phyloP scores from a whole-genome alignment of 2,888 invertebrate species.

The Drosophila nigricruria region DNA sequence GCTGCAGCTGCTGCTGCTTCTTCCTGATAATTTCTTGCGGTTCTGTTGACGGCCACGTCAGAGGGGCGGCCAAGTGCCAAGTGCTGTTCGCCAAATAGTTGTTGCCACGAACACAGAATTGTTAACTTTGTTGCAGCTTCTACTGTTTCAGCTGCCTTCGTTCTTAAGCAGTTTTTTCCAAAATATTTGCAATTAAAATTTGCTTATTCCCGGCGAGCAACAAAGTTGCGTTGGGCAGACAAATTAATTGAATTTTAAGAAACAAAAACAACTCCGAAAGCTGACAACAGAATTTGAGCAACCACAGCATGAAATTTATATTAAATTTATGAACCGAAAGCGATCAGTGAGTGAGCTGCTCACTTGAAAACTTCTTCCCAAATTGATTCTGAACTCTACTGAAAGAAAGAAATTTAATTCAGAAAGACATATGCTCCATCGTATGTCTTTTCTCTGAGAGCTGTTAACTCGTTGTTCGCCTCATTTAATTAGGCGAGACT shows the following conservation, averaged over 20 bases:
- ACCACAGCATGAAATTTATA: slow-evolving; percentile 22
- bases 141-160: background rate
- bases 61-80: slow-evolving; percentile 36
- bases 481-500: slow-evolving; percentile 31
- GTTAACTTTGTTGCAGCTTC: slow-evolving; percentile 50
- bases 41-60: slow-evolving; percentile 23
- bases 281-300: slow-evolving; percentile 2
- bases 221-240: slow-evolving; percentile 30
- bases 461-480: background rate
- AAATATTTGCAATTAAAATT: slow-evolving; percentile 67
- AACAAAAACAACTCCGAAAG: slow-evolving; percentile 14
- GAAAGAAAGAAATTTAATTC: background rate
- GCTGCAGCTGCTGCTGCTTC: slow-evolving; percentile 10
- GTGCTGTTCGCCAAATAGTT: slow-evolving; percentile 55
- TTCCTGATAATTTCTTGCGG: slow-evolving; percentile 67
- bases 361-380: background rate
- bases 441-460: background rate
- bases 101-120: slow-evolving; percentile 40
- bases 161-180: slow-evolving; percentile 35
- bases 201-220: slow-evolving; percentile 35
- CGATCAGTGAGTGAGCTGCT: background rate
- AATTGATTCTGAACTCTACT: too few species aligned
- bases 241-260: slow-evolving; percentile 46
- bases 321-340: slow-evolving; percentile 35
- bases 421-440: background rate